These are phyloP conservation scores for Promerops cafer DNA, from an alignment of 2,113 vertebrate genomes.

Conservation along the genomic window DNA sequence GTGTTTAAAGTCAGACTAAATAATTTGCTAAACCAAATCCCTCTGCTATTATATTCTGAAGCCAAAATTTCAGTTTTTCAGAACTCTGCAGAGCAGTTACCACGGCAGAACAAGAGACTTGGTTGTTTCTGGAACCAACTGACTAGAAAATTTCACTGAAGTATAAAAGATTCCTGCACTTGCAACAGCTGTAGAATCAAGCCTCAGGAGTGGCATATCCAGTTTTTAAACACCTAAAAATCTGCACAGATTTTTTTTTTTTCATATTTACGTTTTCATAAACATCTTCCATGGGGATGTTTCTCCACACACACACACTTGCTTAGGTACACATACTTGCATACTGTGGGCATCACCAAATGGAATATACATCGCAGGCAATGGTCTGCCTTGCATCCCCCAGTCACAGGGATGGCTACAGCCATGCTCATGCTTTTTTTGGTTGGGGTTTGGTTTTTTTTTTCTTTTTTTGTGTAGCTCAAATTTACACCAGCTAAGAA, in stretches of 20 bases:
- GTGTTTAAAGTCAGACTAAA: background rate
- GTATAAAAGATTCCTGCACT: background rate
- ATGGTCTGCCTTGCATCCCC: background rate
- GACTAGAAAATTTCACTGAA: background rate
- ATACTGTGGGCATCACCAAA: background rate
- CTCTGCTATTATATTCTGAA: background rate
- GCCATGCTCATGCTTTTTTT: background rate
- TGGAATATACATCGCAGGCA: rapidly evolving
- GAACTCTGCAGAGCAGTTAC: background rate
- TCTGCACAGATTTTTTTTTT: background rate
- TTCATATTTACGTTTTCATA: background rate
- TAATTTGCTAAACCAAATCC: background rate
- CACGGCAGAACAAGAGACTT: background rate
- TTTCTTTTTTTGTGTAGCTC: background rate
- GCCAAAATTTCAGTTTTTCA: background rate
- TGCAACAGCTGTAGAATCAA: background rate
- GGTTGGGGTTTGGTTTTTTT: background rate
- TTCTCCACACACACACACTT: background rate
- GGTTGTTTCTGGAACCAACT: background rate
- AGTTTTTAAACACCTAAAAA: background rate
- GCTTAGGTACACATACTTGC: rapidly evolving
- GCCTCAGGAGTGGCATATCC: background rate
- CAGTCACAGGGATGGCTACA: background rate
- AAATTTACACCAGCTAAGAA: background rate
- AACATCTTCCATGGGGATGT: background rate